Percentiles rank a stretch among this genome's conserved stretches.
Evolutionary conservation across 2,797 vertebrate genomes (phyloP).

Genomic region (Sandelia bainsii): DNA sequence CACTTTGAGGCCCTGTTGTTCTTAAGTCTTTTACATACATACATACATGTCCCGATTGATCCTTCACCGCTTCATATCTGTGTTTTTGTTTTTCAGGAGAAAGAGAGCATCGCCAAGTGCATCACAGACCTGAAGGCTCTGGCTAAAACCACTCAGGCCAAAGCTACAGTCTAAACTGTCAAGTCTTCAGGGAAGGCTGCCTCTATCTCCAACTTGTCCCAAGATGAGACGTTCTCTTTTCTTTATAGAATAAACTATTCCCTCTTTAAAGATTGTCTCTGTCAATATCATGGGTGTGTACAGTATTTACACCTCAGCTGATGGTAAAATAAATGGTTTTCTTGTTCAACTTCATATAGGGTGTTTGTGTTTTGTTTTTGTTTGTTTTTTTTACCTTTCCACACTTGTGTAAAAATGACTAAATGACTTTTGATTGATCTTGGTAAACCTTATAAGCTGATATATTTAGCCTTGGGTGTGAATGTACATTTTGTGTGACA

Average conservation of each 20-base stretch:
- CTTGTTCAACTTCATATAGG: conserved; percentile 62
- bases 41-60: not conserved
- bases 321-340: conserved; percentile 85
- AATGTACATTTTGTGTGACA: not conserved
- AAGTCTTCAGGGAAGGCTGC: conserved; percentile 50
- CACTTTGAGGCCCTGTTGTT: not conserved
- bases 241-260: conserved; percentile 80
- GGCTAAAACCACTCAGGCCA: conserved; percentile 85
- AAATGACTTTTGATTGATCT: not conserved
- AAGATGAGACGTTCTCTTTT: conserved; percentile 67
- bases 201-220: conserved; percentile 43
- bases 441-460: not conserved
- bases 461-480: not conserved
- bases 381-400: not conserved
- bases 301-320: conserved; percentile 79
- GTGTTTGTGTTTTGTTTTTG: conserved; percentile 20
- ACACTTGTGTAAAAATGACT: not conserved
- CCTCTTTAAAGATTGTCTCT: conserved; percentile 73
- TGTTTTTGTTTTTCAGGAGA: conserved; percentile 86
- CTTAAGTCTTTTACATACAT: not conserved
- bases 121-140: conserved; percentile 92
- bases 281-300: conserved; percentile 81
- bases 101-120: conserved; percentile 95
- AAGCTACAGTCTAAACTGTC: conserved; percentile 70
- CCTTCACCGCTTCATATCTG: not conserved